phyloP scores from a whole-genome alignment of 2,888 invertebrate species.

The Pseudanteris insignis region DNA sequence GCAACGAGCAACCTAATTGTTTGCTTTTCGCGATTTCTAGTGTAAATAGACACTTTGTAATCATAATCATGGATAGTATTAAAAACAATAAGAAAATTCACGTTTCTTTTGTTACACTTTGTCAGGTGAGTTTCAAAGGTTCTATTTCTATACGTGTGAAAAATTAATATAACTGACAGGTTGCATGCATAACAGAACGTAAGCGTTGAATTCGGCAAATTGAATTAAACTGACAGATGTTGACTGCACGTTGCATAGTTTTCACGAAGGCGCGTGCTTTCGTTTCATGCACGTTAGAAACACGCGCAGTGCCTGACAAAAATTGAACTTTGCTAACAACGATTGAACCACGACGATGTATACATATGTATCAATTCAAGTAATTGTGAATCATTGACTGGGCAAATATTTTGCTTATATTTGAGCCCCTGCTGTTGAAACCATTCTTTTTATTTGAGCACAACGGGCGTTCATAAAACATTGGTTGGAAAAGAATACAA shows the following conservation, averaged over 20 bases:
- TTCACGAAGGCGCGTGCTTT: slow-evolving; percentile 25
- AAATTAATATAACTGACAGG: slow-evolving; percentile 15
- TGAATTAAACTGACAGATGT: slow-evolving; percentile 45
- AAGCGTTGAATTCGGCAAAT: slow-evolving; percentile 34
- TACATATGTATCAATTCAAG: slow-evolving; percentile 25
- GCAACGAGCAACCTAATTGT: too few relatives aligned
- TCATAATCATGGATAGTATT: too few relatives aligned
- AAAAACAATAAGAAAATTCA: too few relatives aligned
- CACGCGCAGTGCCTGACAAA: slow-evolving; percentile 15
- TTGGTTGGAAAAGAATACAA: background rate
- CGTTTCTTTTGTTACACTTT: too few relatives aligned
- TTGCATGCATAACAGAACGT: slow-evolving; percentile 28
- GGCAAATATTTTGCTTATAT: slow-evolving; percentile 12
- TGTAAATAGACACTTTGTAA: too few relatives aligned
- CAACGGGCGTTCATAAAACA: slow-evolving; percentile 13
- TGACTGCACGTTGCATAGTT: slow-evolving; percentile 26
- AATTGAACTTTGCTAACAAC: slow-evolving; percentile 32
- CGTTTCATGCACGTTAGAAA: slow-evolving; percentile 8
- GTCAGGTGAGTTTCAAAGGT: too few relatives aligned
- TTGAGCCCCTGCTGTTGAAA: slow-evolving; percentile 7
- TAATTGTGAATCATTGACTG: slow-evolving; percentile 29
- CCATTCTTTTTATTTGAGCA: slow-evolving; percentile 3
- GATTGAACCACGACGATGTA: slow-evolving; percentile 13
- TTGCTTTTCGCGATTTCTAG: too few relatives aligned
- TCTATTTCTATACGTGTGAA: too few relatives aligned